Base-by-base conservation (phyloP, 2,113 vertebrate species). In the Scytalopus superciliaris region DNA sequence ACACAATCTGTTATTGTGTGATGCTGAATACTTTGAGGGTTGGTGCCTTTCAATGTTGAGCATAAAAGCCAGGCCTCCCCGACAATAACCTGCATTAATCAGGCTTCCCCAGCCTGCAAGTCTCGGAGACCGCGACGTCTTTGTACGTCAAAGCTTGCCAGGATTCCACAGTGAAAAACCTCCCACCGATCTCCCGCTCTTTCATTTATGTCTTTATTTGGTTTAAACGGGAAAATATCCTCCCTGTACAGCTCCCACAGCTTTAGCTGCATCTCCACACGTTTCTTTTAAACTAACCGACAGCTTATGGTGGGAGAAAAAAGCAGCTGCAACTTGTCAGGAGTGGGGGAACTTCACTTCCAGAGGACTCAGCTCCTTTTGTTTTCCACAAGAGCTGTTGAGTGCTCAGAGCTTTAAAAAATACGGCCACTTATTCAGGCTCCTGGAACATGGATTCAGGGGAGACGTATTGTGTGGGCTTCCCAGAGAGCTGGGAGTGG, bases 31-130 rank as follows among this genome's bases (percentile, higher is more conserved):
- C 95, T 90, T 87, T 4, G 75, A 84, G 75, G 90, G 91, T 77
- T 84, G 92, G 84, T 95, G 96, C 76, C 75, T 96, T 96, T 97
- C 93, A 94, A 40, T 22, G 90, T 33, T 4, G 73, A 92, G 77
- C 63, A 76, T 50, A 84, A 91, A 96, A 96, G 90, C 80, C 91
- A 93, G 94, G 93, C 89, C 79, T 91, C 95, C 96, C 87, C 1
- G 9, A 89, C 94, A 94, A 96, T 93, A 89, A 87, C 87, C 87
- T 68, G 69, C 96, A 94, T 96, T 97, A 97, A 96, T 97, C 96
- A 96, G 93, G 23, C 82, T 69, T 90, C 89, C 94, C 92, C 30
- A n/a, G 89, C 3, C 91, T 10, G 2, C 22, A 2, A 78, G 85
- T 80, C 11, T 25, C 14, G 21, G 53, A 50, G 75, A 64, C 73